phyloP scores from a whole-genome alignment of 2,113 vertebrate species.

The Corvus moneduloides region DNA sequence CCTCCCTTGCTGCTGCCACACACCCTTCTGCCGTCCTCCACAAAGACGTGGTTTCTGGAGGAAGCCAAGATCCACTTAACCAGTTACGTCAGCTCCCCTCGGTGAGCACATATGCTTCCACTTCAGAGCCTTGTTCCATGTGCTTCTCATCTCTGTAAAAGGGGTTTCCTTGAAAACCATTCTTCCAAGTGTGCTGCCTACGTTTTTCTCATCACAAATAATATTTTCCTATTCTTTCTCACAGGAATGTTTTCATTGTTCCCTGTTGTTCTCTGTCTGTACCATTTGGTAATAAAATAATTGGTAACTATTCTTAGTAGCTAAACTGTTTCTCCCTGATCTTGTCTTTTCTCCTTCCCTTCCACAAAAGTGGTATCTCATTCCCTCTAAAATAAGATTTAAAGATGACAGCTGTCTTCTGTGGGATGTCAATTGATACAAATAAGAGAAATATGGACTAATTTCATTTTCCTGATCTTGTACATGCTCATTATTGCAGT shows the following conservation, averaged over 20 bases:
- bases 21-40: not conserved
- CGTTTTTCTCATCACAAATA: not conserved
- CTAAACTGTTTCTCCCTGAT: not conserved
- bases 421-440: not conserved
- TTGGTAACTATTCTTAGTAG: not conserved
- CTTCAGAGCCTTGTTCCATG: slow-evolving; percentile 40
- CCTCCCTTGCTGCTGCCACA: slow-evolving; percentile 2
- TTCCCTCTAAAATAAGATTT: not conserved
- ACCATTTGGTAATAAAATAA: not conserved
- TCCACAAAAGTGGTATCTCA: not conserved
- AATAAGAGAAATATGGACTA: not conserved
- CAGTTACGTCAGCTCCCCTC: slow-evolving; percentile 31
- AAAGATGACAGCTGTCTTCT: not conserved
- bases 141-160: slow-evolving; percentile 10
- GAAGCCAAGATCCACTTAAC: not conserved
- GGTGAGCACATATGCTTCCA: slow-evolving; percentile 44
- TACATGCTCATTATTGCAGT: not conserved
- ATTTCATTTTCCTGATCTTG: not conserved
- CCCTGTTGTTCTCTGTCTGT: not conserved
- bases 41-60: not conserved
- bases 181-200: not conserved
- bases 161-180: slow-evolving; percentile 22
- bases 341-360: not conserved
- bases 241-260: not conserved
- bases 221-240: not conserved